Evolutionary conservation across 2,797 vertebrate genomes (phyloP), one percentile per base, ranked within the genome.

Genomic region (Periparus ater): DNA sequence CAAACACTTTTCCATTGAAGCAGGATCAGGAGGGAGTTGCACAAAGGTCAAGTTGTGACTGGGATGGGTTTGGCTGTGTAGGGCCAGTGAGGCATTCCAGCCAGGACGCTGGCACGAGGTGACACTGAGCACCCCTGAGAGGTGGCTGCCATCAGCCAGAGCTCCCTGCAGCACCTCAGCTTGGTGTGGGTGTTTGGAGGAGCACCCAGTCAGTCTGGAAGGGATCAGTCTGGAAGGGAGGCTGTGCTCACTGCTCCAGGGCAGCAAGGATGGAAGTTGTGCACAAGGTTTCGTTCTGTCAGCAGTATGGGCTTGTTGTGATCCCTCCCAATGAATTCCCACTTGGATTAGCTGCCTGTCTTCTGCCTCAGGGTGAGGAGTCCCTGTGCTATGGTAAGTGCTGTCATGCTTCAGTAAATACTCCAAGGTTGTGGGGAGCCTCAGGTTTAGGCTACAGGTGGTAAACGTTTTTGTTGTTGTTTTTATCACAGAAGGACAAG

Each of bases 401-500:
- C 76, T n/a, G 1, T 62, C 51, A 48, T 13, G 51, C 91, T 44
- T 74, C 53, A 72, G 63, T 90, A 90, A 93, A 76, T 40, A 62
- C 66, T 74, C 54, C 51, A n/a, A 38, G 84, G 71, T 40, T 86
- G 23, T 26, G n/a, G 47, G 27, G 34, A 92, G 68, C 73, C 79
- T 80, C 48, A 17, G 85, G 73, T 89, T 73, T 57, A 20, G 88
- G 85, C 76, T 72, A 2, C 0, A 0, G 34, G 27, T 44, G 65
- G 72, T 55, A 10, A 40, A 38, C 71, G 72, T 58, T 79, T 42
- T 62, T 62, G 73, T 88, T 87, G 63, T 80, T 92, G 55, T 91
- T 95, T 67, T 88, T 77, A 65, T 85, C 38, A 11, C 68, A 36
- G 72, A 67, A 82, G 50, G 72, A 85, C 88, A 72, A 91, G 82